phyloP scores from a whole-genome alignment of 2,113 vertebrate species.

The Tauraco erythrolophus region DNA sequence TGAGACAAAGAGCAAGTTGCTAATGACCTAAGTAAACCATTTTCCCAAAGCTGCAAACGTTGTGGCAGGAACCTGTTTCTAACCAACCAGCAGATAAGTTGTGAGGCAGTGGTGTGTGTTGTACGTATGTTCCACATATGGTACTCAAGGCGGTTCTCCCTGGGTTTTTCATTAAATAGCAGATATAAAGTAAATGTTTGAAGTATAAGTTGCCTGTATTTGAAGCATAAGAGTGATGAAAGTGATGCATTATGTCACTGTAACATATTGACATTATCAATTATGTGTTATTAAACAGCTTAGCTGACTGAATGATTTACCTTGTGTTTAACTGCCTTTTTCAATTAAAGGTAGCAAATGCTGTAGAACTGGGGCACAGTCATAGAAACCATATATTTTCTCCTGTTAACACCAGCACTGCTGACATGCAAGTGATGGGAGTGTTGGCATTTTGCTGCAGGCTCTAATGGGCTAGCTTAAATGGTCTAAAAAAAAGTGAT shows the following conservation, averaged over 20 bases:
- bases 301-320: constrained; percentile 76
- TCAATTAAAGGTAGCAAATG: constrained; percentile 76
- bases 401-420: constrained; percentile 73
- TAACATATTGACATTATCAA: constrained; percentile 71
- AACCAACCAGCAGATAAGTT: neutral
- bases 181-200: constrained; percentile 48
- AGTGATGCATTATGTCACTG: constrained; percentile 63
- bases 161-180: constrained; percentile 25
- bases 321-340: constrained; percentile 77
- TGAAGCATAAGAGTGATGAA: constrained; percentile 65
- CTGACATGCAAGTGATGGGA: constrained; percentile 56
- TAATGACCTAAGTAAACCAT: neutral
- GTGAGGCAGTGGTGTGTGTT: neutral
- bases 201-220: constrained; percentile 16
- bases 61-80: neutral
- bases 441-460: constrained; percentile 69
- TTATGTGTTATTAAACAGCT: constrained; percentile 76
- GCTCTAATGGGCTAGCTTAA: constrained; percentile 68
- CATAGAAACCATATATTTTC: constrained; percentile 75
- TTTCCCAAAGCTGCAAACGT: neutral
- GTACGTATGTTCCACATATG: neutral
- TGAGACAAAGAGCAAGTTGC: neutral
- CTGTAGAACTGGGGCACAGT: constrained; percentile 43
- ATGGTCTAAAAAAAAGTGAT: constrained; percentile 63
- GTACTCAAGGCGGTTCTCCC: neutral